Evolutionary conservation across 2,797 vertebrate species (phyloP).

Genomic region (Cygnus olor): DNA sequence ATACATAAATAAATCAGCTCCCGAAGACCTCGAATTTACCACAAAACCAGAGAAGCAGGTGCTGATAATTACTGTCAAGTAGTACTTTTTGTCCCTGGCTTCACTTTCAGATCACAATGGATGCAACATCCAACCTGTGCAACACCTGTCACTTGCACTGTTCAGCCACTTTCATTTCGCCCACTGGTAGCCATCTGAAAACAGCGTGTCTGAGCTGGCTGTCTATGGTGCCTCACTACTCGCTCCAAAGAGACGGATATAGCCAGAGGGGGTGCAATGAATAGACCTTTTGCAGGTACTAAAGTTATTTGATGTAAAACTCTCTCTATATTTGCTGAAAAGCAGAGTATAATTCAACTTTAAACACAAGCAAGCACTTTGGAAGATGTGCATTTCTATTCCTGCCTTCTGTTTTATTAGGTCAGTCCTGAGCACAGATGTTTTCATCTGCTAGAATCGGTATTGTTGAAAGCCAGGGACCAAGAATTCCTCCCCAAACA

Average conservation of each 20-base stretch:
- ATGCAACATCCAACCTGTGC: neutral
- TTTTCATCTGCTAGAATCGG: neutral
- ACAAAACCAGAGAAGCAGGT: neutral
- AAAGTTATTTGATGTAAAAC: neutral
- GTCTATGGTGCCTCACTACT: neutral
- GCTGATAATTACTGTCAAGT: neutral
- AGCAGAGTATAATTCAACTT: neutral
- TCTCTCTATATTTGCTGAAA: neutral
- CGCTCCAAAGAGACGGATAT: neutral
- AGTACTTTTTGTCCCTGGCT: neutral
- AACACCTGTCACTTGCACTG: neutral
- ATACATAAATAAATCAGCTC: neutral
- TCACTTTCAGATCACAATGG: neutral
- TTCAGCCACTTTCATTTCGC: neutral
- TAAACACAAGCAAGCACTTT: neutral
- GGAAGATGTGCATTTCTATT: neutral
- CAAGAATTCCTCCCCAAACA: neutral
- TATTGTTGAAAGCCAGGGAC: neutral
- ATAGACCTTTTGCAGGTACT: neutral
- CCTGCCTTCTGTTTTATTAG: neutral
- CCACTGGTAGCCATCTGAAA: neutral
- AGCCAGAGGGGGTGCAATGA: neutral
- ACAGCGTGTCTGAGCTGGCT: fast-evolving
- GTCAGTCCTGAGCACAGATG: fast-evolving
- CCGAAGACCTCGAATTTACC: neutral